Percentiles rank a stretch among this genome's conserved stretches.
phyloP scores from a whole-genome alignment of 2,888 invertebrate species.

The Abscondita cerata region DNA sequence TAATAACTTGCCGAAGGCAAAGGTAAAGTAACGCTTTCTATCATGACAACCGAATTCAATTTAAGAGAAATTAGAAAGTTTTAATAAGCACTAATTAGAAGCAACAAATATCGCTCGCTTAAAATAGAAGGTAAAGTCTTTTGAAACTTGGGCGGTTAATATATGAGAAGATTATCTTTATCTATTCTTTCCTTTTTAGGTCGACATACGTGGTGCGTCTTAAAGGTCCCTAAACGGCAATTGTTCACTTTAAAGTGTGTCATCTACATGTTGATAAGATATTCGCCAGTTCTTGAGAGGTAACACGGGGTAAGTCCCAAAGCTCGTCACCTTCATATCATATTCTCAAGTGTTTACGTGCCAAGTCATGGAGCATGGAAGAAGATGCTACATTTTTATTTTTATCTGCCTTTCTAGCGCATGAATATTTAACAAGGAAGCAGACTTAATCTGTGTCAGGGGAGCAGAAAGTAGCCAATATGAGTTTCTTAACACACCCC shows the following conservation, averaged over 20 bases:
- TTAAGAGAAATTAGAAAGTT: background rate
- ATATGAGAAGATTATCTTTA: constrained; percentile 5
- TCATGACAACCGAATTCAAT: background rate
- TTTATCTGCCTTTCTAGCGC: constrained; percentile 64
- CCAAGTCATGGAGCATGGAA: constrained; percentile 51
- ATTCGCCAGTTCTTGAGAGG: constrained; percentile 30
- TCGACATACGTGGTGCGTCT: constrained; percentile 16
- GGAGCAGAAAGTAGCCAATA: constrained; percentile 60
- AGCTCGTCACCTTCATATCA: constrained; percentile 54
- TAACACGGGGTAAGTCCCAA: constrained; percentile 27
- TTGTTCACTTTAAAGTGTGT: constrained; percentile 30
- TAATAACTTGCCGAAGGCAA: too few species aligned
- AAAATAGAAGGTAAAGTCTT: background rate
- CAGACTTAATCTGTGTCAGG: constrained; percentile 66
- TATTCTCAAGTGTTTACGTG: constrained; percentile 59
- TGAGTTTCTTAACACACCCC: constrained; percentile 54
- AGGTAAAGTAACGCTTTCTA: too few species aligned
- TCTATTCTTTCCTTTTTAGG: constrained; percentile 16
- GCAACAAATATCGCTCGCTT: background rate
- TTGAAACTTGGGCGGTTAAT: background rate
- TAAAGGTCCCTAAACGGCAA: constrained; percentile 25
- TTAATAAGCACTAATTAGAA: background rate
- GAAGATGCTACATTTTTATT: constrained; percentile 60
- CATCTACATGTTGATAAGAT: constrained; percentile 36
- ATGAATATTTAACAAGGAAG: constrained; percentile 66